These are phyloP conservation scores for Sacculina carcini DNA, from an alignment of 2,888 invertebrate species.

Conservation along the genomic window DNA sequence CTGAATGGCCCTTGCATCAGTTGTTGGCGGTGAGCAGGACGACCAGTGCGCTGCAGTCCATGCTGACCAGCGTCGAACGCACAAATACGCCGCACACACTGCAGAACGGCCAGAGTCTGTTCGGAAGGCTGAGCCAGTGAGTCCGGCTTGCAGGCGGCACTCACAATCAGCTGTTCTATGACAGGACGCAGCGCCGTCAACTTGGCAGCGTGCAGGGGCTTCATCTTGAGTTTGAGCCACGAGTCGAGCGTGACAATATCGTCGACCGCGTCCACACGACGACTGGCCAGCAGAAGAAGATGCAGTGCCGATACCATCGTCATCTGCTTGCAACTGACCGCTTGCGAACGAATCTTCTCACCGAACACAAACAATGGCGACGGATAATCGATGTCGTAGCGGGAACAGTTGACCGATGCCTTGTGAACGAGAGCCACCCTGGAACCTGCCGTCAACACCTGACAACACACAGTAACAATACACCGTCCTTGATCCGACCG, in stretches of 20 bases:
- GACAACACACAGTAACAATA: conserved; percentile 5
- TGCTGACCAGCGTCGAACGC: conserved; percentile 46
- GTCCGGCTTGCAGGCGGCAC: conserved; percentile 53
- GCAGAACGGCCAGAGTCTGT: conserved; percentile 30
- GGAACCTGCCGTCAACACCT: conserved; percentile 78
- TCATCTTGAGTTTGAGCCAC: conserved; percentile 58
- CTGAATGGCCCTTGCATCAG: no score
- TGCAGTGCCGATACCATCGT: conserved; percentile 88
- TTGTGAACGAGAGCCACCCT: conserved; percentile 86
- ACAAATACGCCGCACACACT: conserved; percentile 44
- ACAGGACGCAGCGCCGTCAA: conserved; percentile 67
- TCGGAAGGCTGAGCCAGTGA: conserved; percentile 36
- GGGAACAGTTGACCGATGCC: conserved; percentile 80
- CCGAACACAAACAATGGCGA: conserved; percentile 94
- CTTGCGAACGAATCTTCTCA: conserved; percentile 85
- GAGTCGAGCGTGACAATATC: conserved; percentile 16
- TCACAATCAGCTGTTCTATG: conserved; percentile 53
- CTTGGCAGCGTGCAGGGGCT: conserved; percentile 44
- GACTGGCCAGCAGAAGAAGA: conserved; percentile 66
- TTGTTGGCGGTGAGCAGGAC: not conserved
- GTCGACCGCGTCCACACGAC: conserved; percentile 52
- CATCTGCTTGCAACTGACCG: conserved; percentile 86
- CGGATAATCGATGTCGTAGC: conserved; percentile 52
- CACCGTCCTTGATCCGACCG: not conserved
- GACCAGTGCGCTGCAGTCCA: conserved; percentile 28